Conservation (phyloP, 35 echinoderm and acorn worm genomes). For the Heliocidaris tuberculata region DNA sequence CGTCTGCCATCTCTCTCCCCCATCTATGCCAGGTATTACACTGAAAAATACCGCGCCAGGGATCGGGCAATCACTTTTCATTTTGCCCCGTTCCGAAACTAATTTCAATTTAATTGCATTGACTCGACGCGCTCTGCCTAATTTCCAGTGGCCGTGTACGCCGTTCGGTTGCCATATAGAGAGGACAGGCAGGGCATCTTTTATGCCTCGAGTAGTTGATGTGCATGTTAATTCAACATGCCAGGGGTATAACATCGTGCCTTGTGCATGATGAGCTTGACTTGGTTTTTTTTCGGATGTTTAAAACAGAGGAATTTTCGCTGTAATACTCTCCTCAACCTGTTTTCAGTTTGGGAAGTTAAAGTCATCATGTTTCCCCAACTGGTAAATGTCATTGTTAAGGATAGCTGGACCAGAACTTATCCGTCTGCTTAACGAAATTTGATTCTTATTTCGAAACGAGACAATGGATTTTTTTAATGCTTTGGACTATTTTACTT, state of each 20-base stretch:
- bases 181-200: not conserved
- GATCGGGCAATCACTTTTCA: slow-evolving; percentile 35
- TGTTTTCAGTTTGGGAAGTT: too few species aligned
- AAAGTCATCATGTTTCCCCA: not conserved
- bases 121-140: not conserved
- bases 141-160: not conserved
- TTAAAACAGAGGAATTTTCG: not conserved
- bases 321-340: not conserved
- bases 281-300: not conserved
- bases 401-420: too few species aligned
- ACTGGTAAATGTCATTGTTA: not conserved
- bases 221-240: not conserved
- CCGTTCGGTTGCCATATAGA: not conserved
- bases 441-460: too few species aligned
- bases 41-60: not conserved
- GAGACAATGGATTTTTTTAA: too few species aligned
- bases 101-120: slow-evolving; percentile 49
- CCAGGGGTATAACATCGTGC: not conserved
- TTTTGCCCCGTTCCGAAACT: slow-evolving; percentile 37
- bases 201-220: not conserved
- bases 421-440: too few species aligned
- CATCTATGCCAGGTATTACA: not conserved
- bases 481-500: too few species aligned
- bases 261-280: not conserved
- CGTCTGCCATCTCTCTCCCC: not conserved